A percentile compares a stretch with the other conserved stretches of the same genome.
Evolutionary conservation across 2,113 vertebrate species (phyloP).

Genomic region (Tetrao urogallus): DNA sequence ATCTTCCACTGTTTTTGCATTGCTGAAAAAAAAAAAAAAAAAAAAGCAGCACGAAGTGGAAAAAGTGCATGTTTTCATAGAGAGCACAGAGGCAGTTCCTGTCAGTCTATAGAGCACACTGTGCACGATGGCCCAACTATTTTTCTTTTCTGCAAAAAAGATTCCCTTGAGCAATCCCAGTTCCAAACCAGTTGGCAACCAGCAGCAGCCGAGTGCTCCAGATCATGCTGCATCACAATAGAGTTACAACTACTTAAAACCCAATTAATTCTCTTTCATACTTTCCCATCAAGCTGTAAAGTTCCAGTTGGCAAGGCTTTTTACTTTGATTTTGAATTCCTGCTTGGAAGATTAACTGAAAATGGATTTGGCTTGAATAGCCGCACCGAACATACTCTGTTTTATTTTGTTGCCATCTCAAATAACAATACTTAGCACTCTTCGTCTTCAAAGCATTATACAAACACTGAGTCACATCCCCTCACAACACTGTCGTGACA

Average conservation of each 20-base stretch:
- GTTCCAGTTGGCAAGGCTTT: conserved; percentile 54
- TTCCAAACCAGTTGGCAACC: conserved; percentile 22
- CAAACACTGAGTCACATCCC: conserved; percentile 65
- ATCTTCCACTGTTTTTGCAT: background rate
- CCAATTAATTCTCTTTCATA: conserved; percentile 58
- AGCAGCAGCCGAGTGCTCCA: conserved; percentile 1
- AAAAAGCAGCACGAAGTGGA: background rate
- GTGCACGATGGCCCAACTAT: background rate
- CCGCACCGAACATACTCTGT: conserved; percentile 38
- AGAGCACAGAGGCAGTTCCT: background rate
- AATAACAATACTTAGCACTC: conserved; percentile 65
- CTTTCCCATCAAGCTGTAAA: conserved; percentile 44
- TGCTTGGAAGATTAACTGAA: conserved; percentile 59
- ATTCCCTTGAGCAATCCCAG: conserved; percentile 7
- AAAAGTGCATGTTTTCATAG: background rate
- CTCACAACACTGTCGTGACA: conserved; percentile 41
- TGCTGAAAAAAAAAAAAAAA: background rate
- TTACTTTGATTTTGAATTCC: conserved; percentile 64
- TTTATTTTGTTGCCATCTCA: conserved; percentile 68
- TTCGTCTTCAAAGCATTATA: conserved; percentile 61
- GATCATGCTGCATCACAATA: conserved; percentile 21
- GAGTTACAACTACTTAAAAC: conserved; percentile 61
- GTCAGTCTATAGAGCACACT: background rate
- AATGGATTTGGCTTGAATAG: conserved; percentile 46
- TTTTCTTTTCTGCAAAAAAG: conserved; percentile 6